phyloP scores from a whole-genome alignment of 2,888 invertebrate genomes.

The Drosophila anomalata region DNA sequence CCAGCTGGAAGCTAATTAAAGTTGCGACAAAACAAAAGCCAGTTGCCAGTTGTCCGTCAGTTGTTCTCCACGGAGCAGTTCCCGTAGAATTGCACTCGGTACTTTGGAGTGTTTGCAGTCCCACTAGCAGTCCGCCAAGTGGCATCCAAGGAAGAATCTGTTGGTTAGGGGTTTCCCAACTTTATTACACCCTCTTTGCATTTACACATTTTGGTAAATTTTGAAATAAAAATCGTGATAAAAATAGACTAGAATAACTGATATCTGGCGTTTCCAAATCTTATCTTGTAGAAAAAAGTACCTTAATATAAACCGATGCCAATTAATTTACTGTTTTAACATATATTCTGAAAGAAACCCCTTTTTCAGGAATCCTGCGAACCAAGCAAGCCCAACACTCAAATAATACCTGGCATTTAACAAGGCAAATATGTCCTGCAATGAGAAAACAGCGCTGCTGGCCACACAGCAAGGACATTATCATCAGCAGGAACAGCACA shows the following conservation, averaged over 20 bases:
- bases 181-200: not conserved
- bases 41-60: constrained; percentile 51
- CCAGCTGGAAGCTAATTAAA: constrained; percentile 69
- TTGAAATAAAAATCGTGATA: not conserved
- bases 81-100: constrained; percentile 27
- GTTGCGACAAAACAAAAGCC: constrained; percentile 61
- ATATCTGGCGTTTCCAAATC: not conserved
- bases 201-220: not conserved
- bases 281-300: not conserved
- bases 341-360: not conserved
- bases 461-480: constrained; percentile 53
- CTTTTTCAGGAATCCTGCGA: not conserved
- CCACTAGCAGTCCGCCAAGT: constrained; percentile 33
- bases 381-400: not conserved
- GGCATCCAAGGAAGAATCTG: constrained; percentile 17
- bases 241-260: not conserved
- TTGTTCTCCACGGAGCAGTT: constrained; percentile 40
- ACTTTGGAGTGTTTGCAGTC: constrained; percentile 60
- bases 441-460: constrained; percentile 73
- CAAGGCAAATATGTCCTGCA: constrained; percentile 68
- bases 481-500: constrained; percentile 54
- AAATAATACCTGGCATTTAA: not conserved
- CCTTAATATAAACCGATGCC: not conserved
- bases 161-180: not conserved
- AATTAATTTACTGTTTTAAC: not conserved